Base-by-base conservation (phyloP, 1,140 invertebrate genomes). In the Ceratina australensis region DNA sequence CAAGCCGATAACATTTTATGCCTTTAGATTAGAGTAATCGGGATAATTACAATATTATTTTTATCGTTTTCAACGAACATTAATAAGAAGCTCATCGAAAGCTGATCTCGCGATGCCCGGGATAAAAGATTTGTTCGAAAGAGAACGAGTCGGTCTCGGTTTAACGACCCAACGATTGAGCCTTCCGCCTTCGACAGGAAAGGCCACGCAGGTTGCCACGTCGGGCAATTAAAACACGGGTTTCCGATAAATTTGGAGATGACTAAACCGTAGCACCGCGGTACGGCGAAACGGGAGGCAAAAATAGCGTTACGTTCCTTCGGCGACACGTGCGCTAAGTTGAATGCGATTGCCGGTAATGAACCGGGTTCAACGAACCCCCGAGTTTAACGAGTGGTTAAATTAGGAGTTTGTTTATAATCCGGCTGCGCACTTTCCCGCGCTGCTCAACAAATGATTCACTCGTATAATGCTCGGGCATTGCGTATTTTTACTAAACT, bases 371-470 rank as follows among this genome's bases (percentile, higher is more conserved):
- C 65, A 54, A 68, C 65, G 65, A 68, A 68, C 65, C 18, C 18
- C 16, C n/a, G 65, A 26, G 49, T 52, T 67, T 67, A 54, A 67
- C 65, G 54, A 49, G 65, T 68, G 65, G 50, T 68, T 68, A 68
- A 54, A 68, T 68, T 68, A 68, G 65, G 50, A 68, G 18, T 33
- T 68, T 68, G 65, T 68, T 68, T 68, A 68, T 20, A 54, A 26
- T 28, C 65, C 47, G 22, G 20, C 22, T 22, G 47, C 64, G 24
- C 10, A 18, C 65, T 71, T 71, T 18, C 56, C 16, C 54, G 28
- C 10, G 16, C 33, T 15, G 28, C 47, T 71, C 68, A 59, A 71
- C 54, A 57, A 26, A 56, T 59, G 68, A 71, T 71, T 71, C 68
- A 71, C 28, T 47, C 54, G 54, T 3, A 16, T 10, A 42, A 42